Base-by-base conservation (phyloP, 2,797 vertebrate genomes). In the Semaprochilodus insignis region DNA sequence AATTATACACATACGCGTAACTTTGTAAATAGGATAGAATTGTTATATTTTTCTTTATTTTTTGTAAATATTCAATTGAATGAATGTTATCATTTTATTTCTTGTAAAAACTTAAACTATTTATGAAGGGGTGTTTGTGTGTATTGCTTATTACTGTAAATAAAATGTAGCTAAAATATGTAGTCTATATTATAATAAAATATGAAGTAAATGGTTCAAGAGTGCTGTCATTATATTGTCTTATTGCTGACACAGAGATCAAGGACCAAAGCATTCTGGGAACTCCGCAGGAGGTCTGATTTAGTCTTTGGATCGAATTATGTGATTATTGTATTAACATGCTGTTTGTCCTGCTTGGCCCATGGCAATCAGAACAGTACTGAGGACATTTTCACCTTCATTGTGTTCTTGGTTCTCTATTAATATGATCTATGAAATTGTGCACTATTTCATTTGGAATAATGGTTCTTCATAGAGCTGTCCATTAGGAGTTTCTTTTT, bases 11-110 rank as follows among this genome's bases (percentile, higher is more conserved):
- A 91, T 89, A 88, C 85, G 82, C 89, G 82, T 88, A 88, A 91
- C 88, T 44, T 44, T 94, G 93, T 94, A 95, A 91, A 95, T 93
- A 93, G 93, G 91, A 83, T 95, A 95, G 94, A 91, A 91, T 94
- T 63, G 76, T 86, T 81, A 81, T 83, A 73, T 82, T 81, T 84
- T 73, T 75, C 19, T 77, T 83, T 63, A 55, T 67, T 90, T 93
- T 93, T 93, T 89, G 77, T 84, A 90, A 81, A 88, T 62, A 44
- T 44, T 16, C 2, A 65, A 62, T 21, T 23, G 40, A 84, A 91
- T 85, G 90, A 89, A 90, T 87, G 6, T 67, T 83, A 91, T 88
- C 88, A 88, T 90, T 88, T 83, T 79, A 90, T 86, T 88, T 75
- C 48, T 84, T 90, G 88, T 90, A 89, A 88, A 90, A 76, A 27